Evolutionary conservation across 1,140 invertebrate species (phyloP), one percentile per base, ranked within the genome.

Genomic region (Portunus trituberculatus): DNA sequence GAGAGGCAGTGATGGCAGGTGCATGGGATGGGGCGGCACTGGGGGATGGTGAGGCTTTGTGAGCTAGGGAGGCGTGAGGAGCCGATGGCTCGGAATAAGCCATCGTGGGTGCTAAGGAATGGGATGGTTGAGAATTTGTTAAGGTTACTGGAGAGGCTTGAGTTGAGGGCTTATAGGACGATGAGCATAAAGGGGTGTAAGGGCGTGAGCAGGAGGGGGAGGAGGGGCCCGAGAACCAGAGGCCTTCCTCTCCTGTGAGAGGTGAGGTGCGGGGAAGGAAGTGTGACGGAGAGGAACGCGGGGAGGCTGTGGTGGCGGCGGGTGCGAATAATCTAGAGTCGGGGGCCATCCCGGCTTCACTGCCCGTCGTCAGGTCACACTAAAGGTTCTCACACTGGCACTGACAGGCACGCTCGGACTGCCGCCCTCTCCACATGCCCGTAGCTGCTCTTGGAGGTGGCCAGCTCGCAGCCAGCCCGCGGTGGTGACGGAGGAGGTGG

Each of bases 251-350:
- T 95, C 94, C 94, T 95, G 67, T 87, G 59, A 82, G 84, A 95
- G 91, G 94, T 46, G 94, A 45, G 76, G 84, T 32, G 31, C 39
- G 29, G 25, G 84, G 14, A 39, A 59, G 67, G 39, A n/a, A 20
- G 52, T 59, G 76, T 14, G 91, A 82, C 32, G 86, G 8, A 29
- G 83, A 87, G 82, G 32, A n/a, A 39, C 82, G 76, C 29, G 91
- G 83, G 25, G 84, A 87, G 83, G 84, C 45, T 46, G 86, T 82
- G 84, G 94, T 89, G 52, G 52, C 48, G 91, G 90, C 91, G 83
- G 94, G 90, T 46, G 91, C 91, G 16, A 95, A 91, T 95, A 95
- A 95, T 95, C 94, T 95, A 76, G 94, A 95, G 94, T 95, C 94
- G 86, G 94, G 94, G 31, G 94, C 94, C 94, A 95, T 95, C 91